phyloP scores from a whole-genome alignment of 2,888 invertebrate genomes.

The Sipha maydis region DNA sequence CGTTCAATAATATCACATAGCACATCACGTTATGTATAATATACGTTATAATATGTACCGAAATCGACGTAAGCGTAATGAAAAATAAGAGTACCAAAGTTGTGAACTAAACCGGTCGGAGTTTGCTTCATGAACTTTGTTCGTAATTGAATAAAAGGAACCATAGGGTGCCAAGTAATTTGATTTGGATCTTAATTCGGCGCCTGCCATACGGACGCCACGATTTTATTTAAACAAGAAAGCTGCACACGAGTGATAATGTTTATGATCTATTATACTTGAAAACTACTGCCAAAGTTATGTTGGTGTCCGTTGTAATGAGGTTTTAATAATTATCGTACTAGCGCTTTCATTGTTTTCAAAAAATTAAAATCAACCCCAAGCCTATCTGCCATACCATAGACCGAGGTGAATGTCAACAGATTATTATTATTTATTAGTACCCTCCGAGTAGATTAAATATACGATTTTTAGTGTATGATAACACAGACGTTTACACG shows the following conservation, averaged over 20 bases:
- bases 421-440: background rate
- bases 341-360: background rate
- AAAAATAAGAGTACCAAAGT: slow-evolving; percentile 11
- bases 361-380: background rate
- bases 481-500: background rate
- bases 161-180: slow-evolving; percentile 41
- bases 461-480: background rate
- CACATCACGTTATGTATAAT: no score
- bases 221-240: background rate
- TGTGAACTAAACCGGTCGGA: background rate
- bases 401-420: background rate
- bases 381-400: background rate
- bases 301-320: background rate
- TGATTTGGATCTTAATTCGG: slow-evolving; percentile 38
- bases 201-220: slow-evolving; percentile 27
- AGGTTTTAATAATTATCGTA: background rate
- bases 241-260: background rate
- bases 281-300: background rate
- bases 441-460: background rate
- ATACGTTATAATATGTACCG: background rate
- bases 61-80: background rate
- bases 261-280: background rate
- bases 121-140: slow-evolving; percentile 27
- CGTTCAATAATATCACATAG: background rate
- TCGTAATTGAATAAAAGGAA: slow-evolving; percentile 27